phyloP scores from a whole-genome alignment of 1,140 invertebrate genomes.

The Bombyx mandarina region DNA sequence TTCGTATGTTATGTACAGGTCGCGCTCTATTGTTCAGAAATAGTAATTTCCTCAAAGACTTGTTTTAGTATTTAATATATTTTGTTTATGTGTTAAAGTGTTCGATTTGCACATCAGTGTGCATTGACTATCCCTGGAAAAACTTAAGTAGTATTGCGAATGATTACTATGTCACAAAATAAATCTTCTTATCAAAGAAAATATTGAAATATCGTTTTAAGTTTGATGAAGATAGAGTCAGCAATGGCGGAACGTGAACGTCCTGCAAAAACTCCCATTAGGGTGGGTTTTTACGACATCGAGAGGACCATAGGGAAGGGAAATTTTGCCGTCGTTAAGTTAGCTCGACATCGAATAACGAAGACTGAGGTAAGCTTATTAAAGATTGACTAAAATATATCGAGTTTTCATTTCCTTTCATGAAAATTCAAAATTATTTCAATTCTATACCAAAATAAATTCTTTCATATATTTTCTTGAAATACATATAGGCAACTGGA shows the following conservation, averaged over 20 bases:
- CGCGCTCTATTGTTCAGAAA: not conserved
- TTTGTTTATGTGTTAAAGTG: slow-evolving; percentile 4
- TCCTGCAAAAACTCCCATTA: slow-evolving; percentile 82
- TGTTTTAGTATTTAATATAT: slow-evolving; percentile 2
- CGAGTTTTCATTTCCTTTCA: no score
- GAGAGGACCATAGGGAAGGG: slow-evolving; percentile 98
- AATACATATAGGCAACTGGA: no score
- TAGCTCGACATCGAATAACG: slow-evolving; percentile 97
- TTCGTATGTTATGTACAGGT: slow-evolving; percentile 5
- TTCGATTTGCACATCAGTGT: not conserved
- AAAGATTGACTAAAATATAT: not conserved
- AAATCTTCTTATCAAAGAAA: slow-evolving; percentile 12
- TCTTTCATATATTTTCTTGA: no score
- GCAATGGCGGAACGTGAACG: slow-evolving; percentile 74
- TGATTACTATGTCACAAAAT: slow-evolving; percentile 26
- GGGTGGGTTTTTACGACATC: slow-evolving; percentile 97
- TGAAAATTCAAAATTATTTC: no score
- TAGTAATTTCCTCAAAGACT: slow-evolving; percentile 3
- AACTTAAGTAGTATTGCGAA: slow-evolving; percentile 23
- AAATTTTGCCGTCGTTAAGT: slow-evolving; percentile 98
- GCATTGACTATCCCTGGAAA: slow-evolving; percentile 14
- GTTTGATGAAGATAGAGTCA: slow-evolving; percentile 40
- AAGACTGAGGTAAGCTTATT: slow-evolving; percentile 91
- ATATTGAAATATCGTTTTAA: slow-evolving; percentile 29
- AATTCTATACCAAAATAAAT: no score